Evolutionary conservation across 1,140 invertebrate genomes (phyloP).

Genomic region (Tyrophagus putrescentiae): DNA sequence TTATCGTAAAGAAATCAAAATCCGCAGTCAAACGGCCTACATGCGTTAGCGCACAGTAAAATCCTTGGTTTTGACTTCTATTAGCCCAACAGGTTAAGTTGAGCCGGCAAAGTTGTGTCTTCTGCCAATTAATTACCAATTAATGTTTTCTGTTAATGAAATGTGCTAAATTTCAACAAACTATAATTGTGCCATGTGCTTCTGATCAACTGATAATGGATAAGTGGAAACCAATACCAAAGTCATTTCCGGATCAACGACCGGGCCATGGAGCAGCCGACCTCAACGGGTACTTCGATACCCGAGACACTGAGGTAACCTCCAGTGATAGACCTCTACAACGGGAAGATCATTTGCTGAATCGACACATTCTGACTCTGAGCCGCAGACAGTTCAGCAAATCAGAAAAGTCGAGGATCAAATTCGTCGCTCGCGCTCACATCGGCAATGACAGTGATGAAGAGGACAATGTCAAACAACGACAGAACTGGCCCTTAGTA

Average conservation of each 20-base stretch:
- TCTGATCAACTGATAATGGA: too few relatives aligned
- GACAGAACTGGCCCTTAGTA: not conserved
- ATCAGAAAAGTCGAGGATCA: not conserved
- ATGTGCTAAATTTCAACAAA: too few relatives aligned
- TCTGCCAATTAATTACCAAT: too few relatives aligned
- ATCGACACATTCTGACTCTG: not conserved
- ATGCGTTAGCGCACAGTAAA: too few relatives aligned
- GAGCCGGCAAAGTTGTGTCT: too few relatives aligned
- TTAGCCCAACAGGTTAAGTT: too few relatives aligned
- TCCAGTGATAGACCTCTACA: not conserved
- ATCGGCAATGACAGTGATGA: not conserved
- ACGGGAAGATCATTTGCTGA: not conserved
- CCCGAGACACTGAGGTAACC: not conserved
- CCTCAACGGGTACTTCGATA: not conserved
- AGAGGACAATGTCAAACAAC: not conserved
- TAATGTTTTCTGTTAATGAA: too few relatives aligned
- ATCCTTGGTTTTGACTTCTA: too few relatives aligned
- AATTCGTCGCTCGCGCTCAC: not conserved
- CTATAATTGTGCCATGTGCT: too few relatives aligned
- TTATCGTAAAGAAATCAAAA: too few relatives aligned
- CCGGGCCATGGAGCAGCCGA: not conserved
- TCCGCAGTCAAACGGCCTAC: too few relatives aligned
- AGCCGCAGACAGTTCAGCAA: not conserved
- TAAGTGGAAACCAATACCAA: slow-evolving; percentile 3
- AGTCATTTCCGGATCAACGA: not conserved